Base-by-base conservation (phyloP, 2,888 invertebrate species). In the Chironomus tentans region DNA sequence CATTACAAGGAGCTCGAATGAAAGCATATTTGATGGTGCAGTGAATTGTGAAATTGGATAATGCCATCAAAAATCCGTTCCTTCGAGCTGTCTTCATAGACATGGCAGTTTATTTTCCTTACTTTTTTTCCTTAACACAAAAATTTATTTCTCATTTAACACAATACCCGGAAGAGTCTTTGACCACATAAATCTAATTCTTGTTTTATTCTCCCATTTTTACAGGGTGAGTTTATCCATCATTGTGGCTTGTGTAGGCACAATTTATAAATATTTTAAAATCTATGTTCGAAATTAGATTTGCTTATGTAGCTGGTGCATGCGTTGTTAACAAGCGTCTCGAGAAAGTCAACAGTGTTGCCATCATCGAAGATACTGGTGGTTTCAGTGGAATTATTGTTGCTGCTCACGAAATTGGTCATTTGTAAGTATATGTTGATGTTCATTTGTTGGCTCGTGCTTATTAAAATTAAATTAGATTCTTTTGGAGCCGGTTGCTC, bases 381-480 rank as follows among this genome's bases (percentile, higher is more conserved):
- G 96, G 96, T 79, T 97, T 96, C 87, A 95, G 95, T 80, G 96
- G 96, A 78, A 96, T 97, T 82, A 97, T 97, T 81, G 96, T 97
- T 2, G 96, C 96, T 77, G 96, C 96, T 79, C 96, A 97, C 83
- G 96, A 97, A 92, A 95, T 96, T 80, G 96, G 96, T 80, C 96
- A 97, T 87, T 89, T 97, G 95, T 96, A 88, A 92, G 95, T 90
- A n/a, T 1, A 38, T 38, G 24, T 72, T 56, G 22, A 56, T 2
- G 2, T 21, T 4, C 24, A 3, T 24, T 24, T 24, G 2, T 2
- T 3, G n/a, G n/a, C n/a, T n/a, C n/a, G n/a, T n/a, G n/a, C n/a
- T n/a, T n/a, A n/a, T n/a, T n/a, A n/a, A n/a, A n/a, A n/a, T n/a
- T n/a, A n/a, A n/a, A n/a, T n/a, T n/a, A n/a, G n/a, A n/a, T n/a